Base-by-base conservation (phyloP, 2,888 invertebrate species). In the Drosophila picticornis region DNA sequence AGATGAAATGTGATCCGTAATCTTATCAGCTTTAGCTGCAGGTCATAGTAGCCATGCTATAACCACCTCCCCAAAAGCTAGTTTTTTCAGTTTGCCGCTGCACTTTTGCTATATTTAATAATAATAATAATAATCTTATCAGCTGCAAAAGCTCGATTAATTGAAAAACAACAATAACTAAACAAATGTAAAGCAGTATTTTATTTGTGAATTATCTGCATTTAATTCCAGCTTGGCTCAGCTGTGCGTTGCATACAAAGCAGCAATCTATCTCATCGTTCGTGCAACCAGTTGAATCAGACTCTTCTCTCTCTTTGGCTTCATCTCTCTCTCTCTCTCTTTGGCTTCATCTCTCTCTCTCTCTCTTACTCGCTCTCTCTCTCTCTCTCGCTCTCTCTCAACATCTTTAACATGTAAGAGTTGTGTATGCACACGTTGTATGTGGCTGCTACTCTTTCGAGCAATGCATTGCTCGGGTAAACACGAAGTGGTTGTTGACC, bases 401-500 rank as follows among this genome's bases (percentile, higher is more conserved):
- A 9, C 19, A 0, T 25, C 4, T 40, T 40, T n/a, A 19, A 19
- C 36, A 19, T 36, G 36, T 19, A 36, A 7, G 36, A 36, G 36
- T 19, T 36, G 36, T n/a, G n/a, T n/a, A n/a, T 40, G n/a, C 10
- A 27, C 55, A 38, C 50, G 11, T 51, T 25, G 32, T 6, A 61
- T 34, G n/a, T 48, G 16, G 25, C 38, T 31, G 40, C 10, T 27
- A 4, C 32, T 55, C 25, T 56, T 51, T 22, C 19, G 13, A n/a
- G 19, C 11, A 56, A 32, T 25, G 34, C 5, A 9, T 6, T 38
- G 65, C 19, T 27, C 48, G 52, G 10, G 16, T 32, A 29, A 59
- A 16, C 59, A 55, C 19, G 19, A 34, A 43, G 32, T 38, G 53
- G 36, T 27, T 73, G 57, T 38, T 59, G 69, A 22, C 34, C 60